phyloP scores from a whole-genome alignment of 2,797 vertebrate species.

The Acrocephalus scirpaceus region DNA sequence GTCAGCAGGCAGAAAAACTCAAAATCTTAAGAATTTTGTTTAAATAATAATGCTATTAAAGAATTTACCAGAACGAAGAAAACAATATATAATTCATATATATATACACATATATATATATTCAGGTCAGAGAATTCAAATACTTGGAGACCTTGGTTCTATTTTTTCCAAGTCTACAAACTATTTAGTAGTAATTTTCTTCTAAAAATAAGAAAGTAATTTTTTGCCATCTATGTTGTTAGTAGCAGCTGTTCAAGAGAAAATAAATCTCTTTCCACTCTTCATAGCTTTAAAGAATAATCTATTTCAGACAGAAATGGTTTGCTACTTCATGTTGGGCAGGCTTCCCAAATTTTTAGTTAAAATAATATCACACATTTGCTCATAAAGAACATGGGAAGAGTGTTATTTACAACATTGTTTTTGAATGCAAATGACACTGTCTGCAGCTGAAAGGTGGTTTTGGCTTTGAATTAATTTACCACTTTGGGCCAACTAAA shows the following conservation, averaged over 20 bases:
- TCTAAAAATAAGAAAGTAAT: neutral
- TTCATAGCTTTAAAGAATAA: neutral
- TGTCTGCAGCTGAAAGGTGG: slow-evolving; percentile 19
- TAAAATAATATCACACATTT: neutral
- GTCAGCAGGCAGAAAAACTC: neutral
- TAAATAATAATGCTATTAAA: neutral
- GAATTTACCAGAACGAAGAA: neutral
- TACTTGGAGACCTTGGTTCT: neutral
- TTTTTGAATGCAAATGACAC: slow-evolving; percentile 15
- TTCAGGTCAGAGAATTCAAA: neutral
- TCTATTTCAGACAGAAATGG: slow-evolving; percentile 37
- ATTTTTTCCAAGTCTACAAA: neutral
- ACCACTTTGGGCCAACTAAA: neutral
- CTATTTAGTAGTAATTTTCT: neutral
- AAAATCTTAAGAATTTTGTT: neutral
- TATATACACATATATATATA: neutral
- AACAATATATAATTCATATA: neutral
- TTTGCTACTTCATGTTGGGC: slow-evolving; percentile 31
- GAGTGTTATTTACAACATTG: slow-evolving; percentile 5
- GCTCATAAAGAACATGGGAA: neutral
- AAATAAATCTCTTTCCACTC: slow-evolving; percentile 16
- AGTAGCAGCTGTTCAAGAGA: slow-evolving; percentile 17
- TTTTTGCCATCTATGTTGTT: neutral
- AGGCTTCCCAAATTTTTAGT: slow-evolving; percentile 22
- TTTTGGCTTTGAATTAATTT: slow-evolving; percentile 34